phyloP scores from a whole-genome alignment of 2,797 vertebrate genomes.

The Tolypeutes matacus region DNA sequence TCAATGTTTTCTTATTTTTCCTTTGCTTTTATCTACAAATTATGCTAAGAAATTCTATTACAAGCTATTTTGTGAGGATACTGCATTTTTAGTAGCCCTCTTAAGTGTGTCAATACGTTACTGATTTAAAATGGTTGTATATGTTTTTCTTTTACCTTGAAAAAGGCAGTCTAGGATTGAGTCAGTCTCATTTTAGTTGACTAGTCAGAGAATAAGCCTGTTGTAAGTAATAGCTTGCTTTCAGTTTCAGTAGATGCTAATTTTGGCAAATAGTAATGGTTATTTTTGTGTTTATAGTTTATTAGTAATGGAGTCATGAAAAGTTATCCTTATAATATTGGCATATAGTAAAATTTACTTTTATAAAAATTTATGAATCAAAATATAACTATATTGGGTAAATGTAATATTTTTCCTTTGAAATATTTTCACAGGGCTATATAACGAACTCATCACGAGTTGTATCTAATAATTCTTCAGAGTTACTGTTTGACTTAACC shows the following conservation, averaged over 20 bases:
- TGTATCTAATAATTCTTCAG: slow-evolving; percentile 89
- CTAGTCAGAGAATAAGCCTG: slow-evolving; percentile 10
- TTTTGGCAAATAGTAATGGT: slow-evolving; percentile 36
- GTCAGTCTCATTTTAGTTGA: neutral
- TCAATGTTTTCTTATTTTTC: slow-evolving; percentile 10
- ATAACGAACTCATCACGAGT: slow-evolving; percentile 88
- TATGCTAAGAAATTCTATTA: neutral
- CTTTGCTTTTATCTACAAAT: neutral
- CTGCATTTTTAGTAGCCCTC: slow-evolving; percentile 35
- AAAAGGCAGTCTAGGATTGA: slow-evolving; percentile 3
- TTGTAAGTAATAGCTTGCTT: slow-evolving; percentile 48
- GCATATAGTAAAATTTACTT: slow-evolving; percentile 38
- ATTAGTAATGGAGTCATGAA: slow-evolving; percentile 46
- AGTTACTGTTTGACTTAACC: slow-evolving; percentile 89
- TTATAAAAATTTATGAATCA: slow-evolving; percentile 54
- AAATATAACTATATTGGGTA: slow-evolving; percentile 56
- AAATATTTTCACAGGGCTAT: slow-evolving; percentile 90
- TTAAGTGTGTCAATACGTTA: neutral
- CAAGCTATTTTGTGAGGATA: slow-evolving; percentile 52
- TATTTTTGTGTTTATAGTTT: slow-evolving; percentile 60
- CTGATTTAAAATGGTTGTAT: slow-evolving; percentile 56
- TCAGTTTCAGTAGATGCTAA: slow-evolving; percentile 44
- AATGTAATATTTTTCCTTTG: slow-evolving; percentile 75
- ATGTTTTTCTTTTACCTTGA: slow-evolving; percentile 43
- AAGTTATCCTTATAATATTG: slow-evolving; percentile 42